These are phyloP conservation scores for Forpus xanthops DNA, from an alignment of 2,797 vertebrate species.

Conservation along the genomic window DNA sequence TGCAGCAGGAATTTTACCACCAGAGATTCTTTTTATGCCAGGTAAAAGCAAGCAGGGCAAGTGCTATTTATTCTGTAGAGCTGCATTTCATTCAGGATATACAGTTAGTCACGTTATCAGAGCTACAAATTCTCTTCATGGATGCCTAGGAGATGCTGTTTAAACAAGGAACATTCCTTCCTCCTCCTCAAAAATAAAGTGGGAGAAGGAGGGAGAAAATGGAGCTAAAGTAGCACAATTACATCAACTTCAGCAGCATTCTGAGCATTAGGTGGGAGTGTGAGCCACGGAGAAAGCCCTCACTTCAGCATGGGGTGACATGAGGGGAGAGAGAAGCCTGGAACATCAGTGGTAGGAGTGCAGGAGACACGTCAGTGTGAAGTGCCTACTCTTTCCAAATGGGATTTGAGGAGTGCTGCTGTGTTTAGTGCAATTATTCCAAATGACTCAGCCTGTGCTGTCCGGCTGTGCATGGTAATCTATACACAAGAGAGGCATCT, in stretches of 20 bases:
- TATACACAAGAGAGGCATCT: not conserved
- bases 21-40: not conserved
- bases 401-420: not conserved
- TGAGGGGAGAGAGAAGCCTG: not conserved
- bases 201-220: constrained; percentile 23
- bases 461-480: not conserved
- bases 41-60: not conserved
- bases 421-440: not conserved
- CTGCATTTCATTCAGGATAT: not conserved
- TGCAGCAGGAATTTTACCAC: not conserved
- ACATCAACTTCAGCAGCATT: not conserved
- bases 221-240: not conserved
- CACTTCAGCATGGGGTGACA: not conserved
- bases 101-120: not conserved
- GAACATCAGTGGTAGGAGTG: not conserved
- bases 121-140: not conserved
- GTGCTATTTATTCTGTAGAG: not conserved
- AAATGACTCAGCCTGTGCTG: not conserved
- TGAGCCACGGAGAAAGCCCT: not conserved
- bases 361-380: not conserved
- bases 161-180: constrained; percentile 12
- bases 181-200: not conserved
- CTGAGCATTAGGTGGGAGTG: not conserved
- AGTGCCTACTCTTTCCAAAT: not conserved
- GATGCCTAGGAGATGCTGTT: constrained; percentile 16